Evolutionary conservation across 2,888 invertebrate genomes (phyloP).

Genomic region (Seladonia tumulorum): DNA sequence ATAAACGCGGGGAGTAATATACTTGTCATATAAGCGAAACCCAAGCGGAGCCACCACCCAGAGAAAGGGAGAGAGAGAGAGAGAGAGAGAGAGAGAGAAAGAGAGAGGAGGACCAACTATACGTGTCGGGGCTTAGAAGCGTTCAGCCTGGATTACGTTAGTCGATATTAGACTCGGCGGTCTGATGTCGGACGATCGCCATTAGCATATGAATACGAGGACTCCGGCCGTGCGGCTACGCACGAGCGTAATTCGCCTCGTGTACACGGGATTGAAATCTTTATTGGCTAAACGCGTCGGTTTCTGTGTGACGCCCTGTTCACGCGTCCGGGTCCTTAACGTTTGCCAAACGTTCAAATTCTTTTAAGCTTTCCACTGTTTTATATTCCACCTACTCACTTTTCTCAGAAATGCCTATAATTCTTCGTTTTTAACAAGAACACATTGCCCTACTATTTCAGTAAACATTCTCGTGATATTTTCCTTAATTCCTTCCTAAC

Average conservation of each 20-base stretch:
- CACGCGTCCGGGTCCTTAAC: not conserved
- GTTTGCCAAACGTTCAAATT: too few species aligned
- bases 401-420: too few species aligned
- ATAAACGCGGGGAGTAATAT: conserved; percentile 84
- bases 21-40: conserved; percentile 82
- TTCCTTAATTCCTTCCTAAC: conserved; percentile 51
- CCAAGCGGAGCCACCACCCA: conserved; percentile 61
- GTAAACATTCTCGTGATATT: conserved; percentile 33
- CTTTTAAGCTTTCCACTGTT: too few species aligned
- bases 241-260: conserved; percentile 47
- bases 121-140: conserved; percentile 65
- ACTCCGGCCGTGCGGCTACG: conserved; percentile 27
- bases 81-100: conserved; percentile 30
- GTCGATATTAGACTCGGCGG: conserved; percentile 78
- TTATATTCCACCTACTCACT: too few species aligned
- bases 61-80: conserved; percentile 22
- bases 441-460: not conserved
- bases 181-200: conserved; percentile 69
- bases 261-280: conserved; percentile 50
- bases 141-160: conserved; percentile 73
- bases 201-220: conserved; percentile 75
- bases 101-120: conserved; percentile 36
- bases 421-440: too few species aligned
- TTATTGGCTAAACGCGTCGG: conserved; percentile 44
- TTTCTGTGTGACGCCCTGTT: not conserved